Conservation (phyloP, 1,140 invertebrate species). For the Alviniconcha marisindica region DNA sequence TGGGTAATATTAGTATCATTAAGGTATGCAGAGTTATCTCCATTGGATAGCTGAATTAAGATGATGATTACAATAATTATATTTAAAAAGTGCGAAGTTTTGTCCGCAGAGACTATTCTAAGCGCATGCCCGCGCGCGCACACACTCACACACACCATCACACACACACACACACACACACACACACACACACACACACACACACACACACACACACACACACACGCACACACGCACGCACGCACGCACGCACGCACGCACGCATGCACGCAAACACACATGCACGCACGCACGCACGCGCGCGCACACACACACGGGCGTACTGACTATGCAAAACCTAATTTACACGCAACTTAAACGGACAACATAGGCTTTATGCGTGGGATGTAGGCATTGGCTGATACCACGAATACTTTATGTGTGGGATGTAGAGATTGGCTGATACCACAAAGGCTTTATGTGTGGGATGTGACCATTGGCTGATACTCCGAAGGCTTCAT, state of each 20-base stretch:
- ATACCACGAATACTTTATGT: no score
- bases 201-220: conserved; percentile 15
- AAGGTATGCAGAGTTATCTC: neutral
- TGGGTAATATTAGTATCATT: neutral
- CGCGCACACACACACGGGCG: no score
- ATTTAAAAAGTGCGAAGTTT: neutral
- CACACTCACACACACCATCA: neutral
- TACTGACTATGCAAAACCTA: no score
- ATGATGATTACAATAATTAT: neutral
- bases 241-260: conserved; percentile 23
- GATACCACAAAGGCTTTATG: no score
- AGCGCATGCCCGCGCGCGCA: neutral
- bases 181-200: neutral
- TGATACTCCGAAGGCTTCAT: no score
- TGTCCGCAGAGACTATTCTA: neutral
- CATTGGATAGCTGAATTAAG: neutral
- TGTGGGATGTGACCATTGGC: no score
- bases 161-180: conserved; percentile 11
- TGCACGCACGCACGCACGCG: neutral
- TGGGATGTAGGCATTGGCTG: no score
- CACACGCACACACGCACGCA: conserved; percentile 1
- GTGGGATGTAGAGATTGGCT: no score
- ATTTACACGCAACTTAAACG: no score
- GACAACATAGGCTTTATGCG: no score
- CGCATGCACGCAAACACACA: neutral